Evolutionary conservation across 2,888 invertebrate species (phyloP), one percentile per base, ranked within the genome.

Genomic region (Hirtodrosophila trivittata): DNA sequence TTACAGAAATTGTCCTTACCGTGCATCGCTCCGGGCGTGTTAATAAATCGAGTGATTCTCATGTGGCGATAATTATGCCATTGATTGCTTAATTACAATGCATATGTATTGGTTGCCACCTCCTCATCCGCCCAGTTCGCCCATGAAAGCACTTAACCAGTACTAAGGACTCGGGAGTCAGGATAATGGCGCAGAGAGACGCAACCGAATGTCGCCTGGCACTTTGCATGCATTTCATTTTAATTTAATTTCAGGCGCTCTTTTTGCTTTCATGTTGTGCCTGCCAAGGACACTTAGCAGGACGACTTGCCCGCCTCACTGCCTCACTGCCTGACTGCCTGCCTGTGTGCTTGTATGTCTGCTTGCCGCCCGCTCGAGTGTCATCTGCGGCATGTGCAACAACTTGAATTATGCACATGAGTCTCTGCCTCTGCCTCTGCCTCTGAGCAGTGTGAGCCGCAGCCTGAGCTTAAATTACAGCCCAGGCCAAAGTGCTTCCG

Each of bases 51-150:
- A 80, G 87, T 74, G 80, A 67, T 60, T 81, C 80, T 87, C 86
- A 78, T 78, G 86, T 78, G 84, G 58, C 77, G 77, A 86, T 87
- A 82, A 82, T 87, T 85, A 78, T 75, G 66, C 63, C 75, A 87
- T 82, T 87, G 81, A 82, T 87, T 85, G 86, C 75, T 83, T 82
- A 82, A 87, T 82, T 82, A 76, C 87, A 87, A 85, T 78, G 56
- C 77, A 87, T 85, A 74, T 77, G 81, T 32, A 64, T 46, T 50
- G 39, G 25, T 12, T 28, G 26, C 3, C 28, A 28, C 28, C 5
- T 28, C 8, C 26, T 13, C 16, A 3, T 26, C 21, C 9, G 12
- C 8, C 5, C 37, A 65, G 65, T 65, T 66, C 25, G 25, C 28
- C 7, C 28, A 8, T 60, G 50, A 52, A 78, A 71, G 64, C 65